These are phyloP conservation scores for Ectropis grisescens DNA, from an alignment of 1,140 invertebrate genomes.

Conservation along the genomic window DNA sequence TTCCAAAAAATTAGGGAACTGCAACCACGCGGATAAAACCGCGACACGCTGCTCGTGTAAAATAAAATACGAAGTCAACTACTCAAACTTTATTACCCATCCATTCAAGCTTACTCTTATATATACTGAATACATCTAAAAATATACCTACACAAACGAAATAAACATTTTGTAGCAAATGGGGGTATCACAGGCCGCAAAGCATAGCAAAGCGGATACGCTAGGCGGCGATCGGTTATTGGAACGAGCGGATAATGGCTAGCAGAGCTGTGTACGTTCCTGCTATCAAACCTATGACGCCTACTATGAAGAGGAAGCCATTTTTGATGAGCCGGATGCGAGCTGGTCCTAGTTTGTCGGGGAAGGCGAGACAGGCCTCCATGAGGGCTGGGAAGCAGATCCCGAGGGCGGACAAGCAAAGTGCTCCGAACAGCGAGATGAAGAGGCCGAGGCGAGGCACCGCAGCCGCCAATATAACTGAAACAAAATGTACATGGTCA, in stretches of 20 bases:
- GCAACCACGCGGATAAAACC: too few relatives aligned
- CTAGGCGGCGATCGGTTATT: too few relatives aligned
- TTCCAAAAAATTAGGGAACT: too few relatives aligned
- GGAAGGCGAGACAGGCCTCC: conserved; percentile 71
- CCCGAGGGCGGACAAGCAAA: conserved; percentile 88
- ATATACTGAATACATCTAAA: too few relatives aligned
- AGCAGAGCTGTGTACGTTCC: conserved; percentile 79
- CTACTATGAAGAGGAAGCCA: conserved; percentile 74
- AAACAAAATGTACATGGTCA: conserved; percentile 6
- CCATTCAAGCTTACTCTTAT: too few relatives aligned
- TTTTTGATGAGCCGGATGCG: conserved; percentile 71
- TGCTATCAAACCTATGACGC: conserved; percentile 76
- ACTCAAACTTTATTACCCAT: too few relatives aligned
- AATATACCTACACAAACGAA: too few relatives aligned
- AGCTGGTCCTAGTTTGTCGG: conserved; percentile 43
- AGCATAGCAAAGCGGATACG: too few relatives aligned
- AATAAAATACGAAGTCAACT: too few relatives aligned
- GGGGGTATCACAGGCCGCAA: too few relatives aligned
- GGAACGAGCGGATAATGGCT: conserved; percentile 70
- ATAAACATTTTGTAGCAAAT: too few relatives aligned
- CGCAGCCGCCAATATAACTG: conserved; percentile 82
- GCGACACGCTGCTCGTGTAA: too few relatives aligned
- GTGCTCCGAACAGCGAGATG: conserved; percentile 91
- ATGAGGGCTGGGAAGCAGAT: conserved; percentile 92
- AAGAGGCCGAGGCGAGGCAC: conserved; percentile 89